Base-by-base conservation (phyloP, 2,888 invertebrate genomes). In the Catotricha subobsoleta region DNA sequence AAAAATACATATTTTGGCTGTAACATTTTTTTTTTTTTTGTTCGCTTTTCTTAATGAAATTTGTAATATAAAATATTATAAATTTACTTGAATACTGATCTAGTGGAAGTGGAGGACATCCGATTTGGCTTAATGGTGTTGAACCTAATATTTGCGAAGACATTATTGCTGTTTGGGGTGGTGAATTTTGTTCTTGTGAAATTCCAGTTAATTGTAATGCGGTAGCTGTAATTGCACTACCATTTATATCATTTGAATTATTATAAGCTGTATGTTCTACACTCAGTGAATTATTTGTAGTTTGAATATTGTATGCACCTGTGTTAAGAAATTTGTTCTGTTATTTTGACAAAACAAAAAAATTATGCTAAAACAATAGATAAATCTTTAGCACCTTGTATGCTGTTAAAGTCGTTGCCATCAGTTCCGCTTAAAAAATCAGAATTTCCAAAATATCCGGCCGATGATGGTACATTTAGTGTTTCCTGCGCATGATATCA, bases 61-160 rank as follows among this genome's bases (percentile, higher is more conserved):
- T n/a, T n/a, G n/a, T n/a, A n/a, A n/a, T n/a, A n/a, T n/a, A n/a
- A n/a, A n/a, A n/a, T n/a, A n/a, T n/a, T 15, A 8, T 21, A 12
- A 41, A 43, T 42, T 51, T 48, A 67, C 68, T 67, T 45, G 68
- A 66, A 46, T 64, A 68, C 2, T 66, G 59, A 46, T 68, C 69
- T 60, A 8, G 65, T 54, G 45, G 46, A 43, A 50, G 43, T 44
- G 49, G 67, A 36, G 71, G 68, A 50, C 79, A 68, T 43, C 87
- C 87, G 50, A 88, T 87, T 62, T 86, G 84, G 35, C 84, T 80
- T 41, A 88, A 72, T 1, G 88, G 86, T 40, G 87, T 87, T 49
- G 82, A 81, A 29, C 87, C 87, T 57, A 84, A 80, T 40, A 87
- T 76, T 48, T 80, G 68, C 25, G 49, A 43, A 39, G 39, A 40